phyloP scores from a whole-genome alignment of 2,113 vertebrate genomes.

The Blennius ocellaris region DNA sequence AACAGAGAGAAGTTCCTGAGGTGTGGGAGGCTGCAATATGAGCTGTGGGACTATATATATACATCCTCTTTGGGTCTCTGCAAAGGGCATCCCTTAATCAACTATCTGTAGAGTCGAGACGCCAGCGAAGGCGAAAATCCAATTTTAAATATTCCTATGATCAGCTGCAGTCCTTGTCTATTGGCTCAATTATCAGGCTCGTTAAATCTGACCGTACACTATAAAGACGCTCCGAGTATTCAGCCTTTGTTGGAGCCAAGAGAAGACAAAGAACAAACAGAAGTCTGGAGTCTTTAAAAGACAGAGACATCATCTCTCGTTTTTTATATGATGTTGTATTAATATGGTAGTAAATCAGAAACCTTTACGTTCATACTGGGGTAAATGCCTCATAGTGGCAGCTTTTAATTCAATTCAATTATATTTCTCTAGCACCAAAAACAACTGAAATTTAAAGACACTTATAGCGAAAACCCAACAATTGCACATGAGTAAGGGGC shows the following conservation, averaged over 20 bases:
- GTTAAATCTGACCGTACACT: slow-evolving; percentile 10
- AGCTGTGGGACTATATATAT: slow-evolving; percentile 58
- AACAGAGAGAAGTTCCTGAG: slow-evolving; percentile 32
- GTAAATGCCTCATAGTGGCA: too few species aligned
- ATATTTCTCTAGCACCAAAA: too few species aligned
- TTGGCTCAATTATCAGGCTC: background rate
- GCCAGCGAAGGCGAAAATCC: slow-evolving; percentile 11
- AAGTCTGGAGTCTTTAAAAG: too few species aligned
- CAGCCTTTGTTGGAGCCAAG: background rate
- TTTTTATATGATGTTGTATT: too few species aligned
- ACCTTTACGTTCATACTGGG: too few species aligned
- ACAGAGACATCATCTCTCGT: too few species aligned
- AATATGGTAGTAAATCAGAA: too few species aligned
- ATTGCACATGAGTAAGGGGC: too few species aligned
- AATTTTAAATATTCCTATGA: slow-evolving; percentile 31
- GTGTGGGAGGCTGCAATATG: slow-evolving; percentile 51
- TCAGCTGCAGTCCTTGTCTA: background rate
- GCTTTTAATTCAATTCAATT: too few species aligned
- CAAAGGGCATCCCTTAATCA: slow-evolving; percentile 72
- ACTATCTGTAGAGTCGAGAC: slow-evolving; percentile 10
- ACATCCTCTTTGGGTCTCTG: slow-evolving; percentile 31
- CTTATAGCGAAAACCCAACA: too few species aligned
- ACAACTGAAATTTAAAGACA: too few species aligned
- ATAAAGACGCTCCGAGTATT: background rate
- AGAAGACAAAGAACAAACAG: slow-evolving; percentile 3